These are phyloP conservation scores for Diorhabda elongata DNA, from an alignment of 1,140 invertebrate species.

Conservation along the genomic window DNA sequence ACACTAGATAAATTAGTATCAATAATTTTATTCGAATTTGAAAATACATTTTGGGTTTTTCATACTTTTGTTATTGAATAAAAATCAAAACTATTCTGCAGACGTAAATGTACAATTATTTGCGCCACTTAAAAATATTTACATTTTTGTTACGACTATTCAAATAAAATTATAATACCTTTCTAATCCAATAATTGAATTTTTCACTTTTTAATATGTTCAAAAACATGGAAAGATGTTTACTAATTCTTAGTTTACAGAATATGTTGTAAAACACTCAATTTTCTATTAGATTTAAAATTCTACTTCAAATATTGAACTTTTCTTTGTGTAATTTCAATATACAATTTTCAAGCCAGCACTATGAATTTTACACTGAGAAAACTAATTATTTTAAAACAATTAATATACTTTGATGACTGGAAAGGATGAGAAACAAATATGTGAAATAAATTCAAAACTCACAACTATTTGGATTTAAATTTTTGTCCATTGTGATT, in stretches of 20 bases:
- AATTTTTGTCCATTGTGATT: no score
- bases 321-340: not conserved
- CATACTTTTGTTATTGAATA: not conserved
- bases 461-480: no score
- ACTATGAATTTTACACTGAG: not conserved
- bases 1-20: not conserved
- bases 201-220: not conserved
- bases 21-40: conserved; percentile 14
- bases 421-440: no score
- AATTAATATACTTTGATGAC: no score
- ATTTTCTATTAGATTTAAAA: not conserved
- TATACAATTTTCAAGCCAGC: not conserved
- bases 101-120: not conserved
- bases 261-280: not conserved
- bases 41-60: conserved; percentile 11
- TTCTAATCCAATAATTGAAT: not conserved
- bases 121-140: conserved; percentile 9
- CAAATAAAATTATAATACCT: conserved; percentile 12
- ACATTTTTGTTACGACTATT: not conserved
- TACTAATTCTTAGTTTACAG: not conserved
- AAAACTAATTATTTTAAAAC: not conserved
- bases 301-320: not conserved
- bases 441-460: no score
- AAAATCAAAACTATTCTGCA: not conserved
- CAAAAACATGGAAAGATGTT: not conserved